Evolutionary conservation across 2,797 vertebrate genomes (phyloP).

Genomic region (Sarcoramphus papa): DNA sequence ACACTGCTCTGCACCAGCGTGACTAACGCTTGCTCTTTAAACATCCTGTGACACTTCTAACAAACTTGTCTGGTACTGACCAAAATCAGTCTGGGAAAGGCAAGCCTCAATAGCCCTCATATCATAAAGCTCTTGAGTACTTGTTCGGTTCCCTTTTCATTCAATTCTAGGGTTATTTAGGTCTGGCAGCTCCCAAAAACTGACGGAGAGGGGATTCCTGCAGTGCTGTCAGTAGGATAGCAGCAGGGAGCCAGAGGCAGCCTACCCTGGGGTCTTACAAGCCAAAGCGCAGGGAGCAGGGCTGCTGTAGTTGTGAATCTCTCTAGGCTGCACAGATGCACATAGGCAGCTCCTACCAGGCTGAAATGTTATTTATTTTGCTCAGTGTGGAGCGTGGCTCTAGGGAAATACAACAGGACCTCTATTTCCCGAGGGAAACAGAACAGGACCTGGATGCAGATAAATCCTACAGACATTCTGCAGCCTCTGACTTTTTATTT

Average conservation of each 20-base stretch:
- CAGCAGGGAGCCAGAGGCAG: background rate
- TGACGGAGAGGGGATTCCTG: background rate
- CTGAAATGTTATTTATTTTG: background rate
- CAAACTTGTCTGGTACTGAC: background rate
- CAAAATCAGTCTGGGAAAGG: background rate
- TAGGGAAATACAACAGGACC: background rate
- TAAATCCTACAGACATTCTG: background rate
- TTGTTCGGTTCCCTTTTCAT: background rate
- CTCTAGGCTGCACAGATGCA: background rate
- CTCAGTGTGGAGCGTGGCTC: background rate
- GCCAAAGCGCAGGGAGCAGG: background rate
- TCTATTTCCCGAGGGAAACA: background rate
- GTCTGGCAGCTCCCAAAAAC: background rate
- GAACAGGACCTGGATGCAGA: background rate
- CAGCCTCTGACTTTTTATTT: background rate
- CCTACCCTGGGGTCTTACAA: background rate
- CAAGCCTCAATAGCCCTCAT: background rate
- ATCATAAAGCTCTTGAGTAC: background rate
- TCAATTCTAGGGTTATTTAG: background rate
- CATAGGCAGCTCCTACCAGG: background rate
- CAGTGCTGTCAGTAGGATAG: background rate
- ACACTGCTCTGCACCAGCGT: background rate
- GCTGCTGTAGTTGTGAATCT: background rate
- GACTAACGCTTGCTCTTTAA: slow-evolving; percentile 46
- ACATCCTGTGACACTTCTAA: background rate